Percentiles rank a stretch among this genome's conserved stretches.
Evolutionary conservation across 2,888 invertebrate genomes (phyloP).

Genomic region (Andrena minutula): DNA sequence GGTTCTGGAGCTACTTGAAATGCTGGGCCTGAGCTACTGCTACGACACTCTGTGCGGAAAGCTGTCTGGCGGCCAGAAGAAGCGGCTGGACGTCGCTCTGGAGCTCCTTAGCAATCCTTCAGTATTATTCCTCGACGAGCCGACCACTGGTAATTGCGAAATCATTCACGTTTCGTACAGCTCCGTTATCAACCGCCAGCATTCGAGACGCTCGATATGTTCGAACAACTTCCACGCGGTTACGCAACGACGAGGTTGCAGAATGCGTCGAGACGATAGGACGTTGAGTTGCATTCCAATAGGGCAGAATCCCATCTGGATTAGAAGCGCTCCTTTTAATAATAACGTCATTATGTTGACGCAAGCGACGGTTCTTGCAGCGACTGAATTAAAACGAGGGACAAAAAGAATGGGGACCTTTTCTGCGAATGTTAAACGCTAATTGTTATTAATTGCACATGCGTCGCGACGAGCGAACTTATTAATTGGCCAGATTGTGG

Average conservation of each 20-base stretch:
- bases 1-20: constrained; percentile 91
- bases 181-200: too few relatives aligned
- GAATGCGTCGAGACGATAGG: background rate
- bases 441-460: background rate
- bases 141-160: constrained; percentile 88
- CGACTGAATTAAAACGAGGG: background rate
- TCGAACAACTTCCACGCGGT: background rate
- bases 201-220: background rate
- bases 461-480: background rate
- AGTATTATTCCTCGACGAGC: constrained; percentile 95
- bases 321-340: too few relatives aligned
- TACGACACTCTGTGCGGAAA: constrained; percentile 89
- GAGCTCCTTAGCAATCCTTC: constrained; percentile 95
- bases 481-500: background rate
- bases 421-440: background rate
- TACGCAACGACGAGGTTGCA: background rate
- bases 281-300: background rate
- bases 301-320: too few relatives aligned
- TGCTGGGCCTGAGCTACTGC: constrained; percentile 90
- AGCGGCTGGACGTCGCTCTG: constrained; percentile 92
- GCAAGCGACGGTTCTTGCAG: too few relatives aligned
- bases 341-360: too few relatives aligned
- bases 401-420: background rate
- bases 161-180: background rate
- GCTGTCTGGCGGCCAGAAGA: constrained; percentile 94